These are phyloP conservation scores for Drosophila jambulina DNA, from an alignment of 1,140 invertebrate genomes.

Conservation along the genomic window DNA sequence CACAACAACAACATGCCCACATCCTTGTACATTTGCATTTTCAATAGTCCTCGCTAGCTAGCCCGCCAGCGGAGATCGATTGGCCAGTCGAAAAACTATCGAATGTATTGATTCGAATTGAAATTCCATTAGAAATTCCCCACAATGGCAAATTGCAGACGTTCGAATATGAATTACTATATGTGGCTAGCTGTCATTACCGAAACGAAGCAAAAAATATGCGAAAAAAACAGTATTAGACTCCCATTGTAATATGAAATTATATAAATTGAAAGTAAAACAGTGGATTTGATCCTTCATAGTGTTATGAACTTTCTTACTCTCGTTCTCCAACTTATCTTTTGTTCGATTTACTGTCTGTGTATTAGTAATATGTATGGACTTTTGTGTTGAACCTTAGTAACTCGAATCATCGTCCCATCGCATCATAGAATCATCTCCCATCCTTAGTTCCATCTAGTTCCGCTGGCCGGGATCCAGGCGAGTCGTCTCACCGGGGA, in stretches of 20 bases:
- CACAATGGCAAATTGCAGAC: slow-evolving; percentile 50
- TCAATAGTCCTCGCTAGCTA: slow-evolving; percentile 21
- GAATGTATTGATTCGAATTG: neutral
- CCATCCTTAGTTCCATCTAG: slow-evolving; percentile 8
- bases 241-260: slow-evolving; percentile 68
- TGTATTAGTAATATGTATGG: slow-evolving; percentile 75
- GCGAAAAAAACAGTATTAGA: slow-evolving; percentile 50
- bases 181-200: slow-evolving; percentile 58
- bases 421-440: neutral
- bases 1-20: slow-evolving; percentile 24
- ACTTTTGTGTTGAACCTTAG: slow-evolving; percentile 43
- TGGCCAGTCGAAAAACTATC: slow-evolving; percentile 20
- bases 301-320: slow-evolving; percentile 73
- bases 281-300: slow-evolving; percentile 85
- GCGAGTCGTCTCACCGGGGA: neutral
- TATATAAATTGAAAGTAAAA: slow-evolving; percentile 85
- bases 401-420: slow-evolving; percentile 13
- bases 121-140: slow-evolving; percentile 22
- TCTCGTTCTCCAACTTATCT: slow-evolving; percentile 39
- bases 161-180: slow-evolving; percentile 20
- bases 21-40: slow-evolving; percentile 59
- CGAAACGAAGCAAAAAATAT: slow-evolving; percentile 35
- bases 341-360: slow-evolving; percentile 71
- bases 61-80: slow-evolving; percentile 30
- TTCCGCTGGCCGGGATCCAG: neutral